These are phyloP conservation scores for Periophthalmodon schlosseri DNA, from an alignment of 2,113 vertebrate genomes.

Conservation along the genomic window DNA sequence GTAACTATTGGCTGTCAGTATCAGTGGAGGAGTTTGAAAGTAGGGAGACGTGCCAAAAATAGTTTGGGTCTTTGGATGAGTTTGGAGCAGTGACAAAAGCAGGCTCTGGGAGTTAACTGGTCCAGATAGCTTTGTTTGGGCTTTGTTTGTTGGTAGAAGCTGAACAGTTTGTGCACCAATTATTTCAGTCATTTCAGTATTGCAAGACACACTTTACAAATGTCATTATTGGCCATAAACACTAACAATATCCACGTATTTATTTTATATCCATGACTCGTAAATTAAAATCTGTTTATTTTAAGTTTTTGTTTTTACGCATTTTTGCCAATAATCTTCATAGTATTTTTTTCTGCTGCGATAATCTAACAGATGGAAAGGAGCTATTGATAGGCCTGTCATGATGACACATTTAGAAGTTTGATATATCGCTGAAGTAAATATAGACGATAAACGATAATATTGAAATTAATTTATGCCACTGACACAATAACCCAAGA, in stretches of 20 bases:
- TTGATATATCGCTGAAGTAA: too few species aligned
- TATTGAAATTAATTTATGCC: too few species aligned
- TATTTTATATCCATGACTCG: background rate
- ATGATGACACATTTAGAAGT: too few species aligned
- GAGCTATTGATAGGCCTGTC: background rate
- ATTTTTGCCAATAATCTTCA: background rate
- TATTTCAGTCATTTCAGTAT: background rate
- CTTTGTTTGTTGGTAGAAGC: background rate
- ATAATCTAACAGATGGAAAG: background rate
- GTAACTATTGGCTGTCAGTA: constrained; percentile 37
- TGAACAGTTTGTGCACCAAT: background rate
- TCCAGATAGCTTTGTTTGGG: background rate
- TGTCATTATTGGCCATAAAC: background rate
- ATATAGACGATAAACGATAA: too few species aligned
- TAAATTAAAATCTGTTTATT: too few species aligned
- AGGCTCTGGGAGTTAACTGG: background rate
- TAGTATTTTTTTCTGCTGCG: background rate
- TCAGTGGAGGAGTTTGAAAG: constrained; percentile 13
- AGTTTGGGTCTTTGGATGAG: background rate
- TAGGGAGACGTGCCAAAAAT: background rate
- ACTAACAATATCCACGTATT: background rate
- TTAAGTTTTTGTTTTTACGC: background rate
- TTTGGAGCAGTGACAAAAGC: background rate
- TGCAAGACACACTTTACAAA: background rate
- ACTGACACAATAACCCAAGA: too few species aligned